Percentiles rank a stretch among this genome's conserved stretches.
These are phyloP conservation scores for Heliconius erato DNA, from an alignment of 2,888 invertebrate genomes.

Conservation along the genomic window DNA sequence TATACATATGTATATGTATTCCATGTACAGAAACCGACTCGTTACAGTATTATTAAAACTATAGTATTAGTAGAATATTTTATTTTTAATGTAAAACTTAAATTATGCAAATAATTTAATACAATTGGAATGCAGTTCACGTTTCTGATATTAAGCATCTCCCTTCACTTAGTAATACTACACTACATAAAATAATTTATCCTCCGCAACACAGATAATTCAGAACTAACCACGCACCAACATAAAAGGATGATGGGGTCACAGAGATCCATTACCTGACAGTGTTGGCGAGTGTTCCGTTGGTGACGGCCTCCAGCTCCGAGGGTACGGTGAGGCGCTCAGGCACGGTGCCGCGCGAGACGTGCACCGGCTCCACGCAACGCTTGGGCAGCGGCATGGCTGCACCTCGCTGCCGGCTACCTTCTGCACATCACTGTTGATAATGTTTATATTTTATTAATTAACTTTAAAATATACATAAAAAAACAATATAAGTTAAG, in stretches of 20 bases:
- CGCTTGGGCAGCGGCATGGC: slow-evolving; percentile 99
- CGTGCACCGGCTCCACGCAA: slow-evolving; percentile 97
- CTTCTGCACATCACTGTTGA: slow-evolving; percentile 74
- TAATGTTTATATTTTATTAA: not conserved
- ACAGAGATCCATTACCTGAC: slow-evolving; percentile 82
- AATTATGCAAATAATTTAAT: too few relatives aligned
- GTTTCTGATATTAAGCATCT: too few relatives aligned
- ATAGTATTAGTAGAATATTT: too few relatives aligned
- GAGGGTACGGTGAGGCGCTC: slow-evolving; percentile 94
- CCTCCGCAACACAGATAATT: not conserved
- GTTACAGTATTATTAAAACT: too few relatives aligned
- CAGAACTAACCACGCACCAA: not conserved
- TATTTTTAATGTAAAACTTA: too few relatives aligned
- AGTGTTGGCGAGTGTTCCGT: slow-evolving; percentile 98
- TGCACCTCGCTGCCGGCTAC: slow-evolving; percentile 66
- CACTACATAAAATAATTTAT: too few relatives aligned
- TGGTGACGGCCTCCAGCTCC: slow-evolving; percentile 98
- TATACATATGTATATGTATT: too few relatives aligned
- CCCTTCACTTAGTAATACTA: too few relatives aligned
- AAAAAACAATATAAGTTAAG: not conserved
- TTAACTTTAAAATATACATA: not conserved
- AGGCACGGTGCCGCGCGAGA: slow-evolving; percentile 96
- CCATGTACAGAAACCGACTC: too few relatives aligned
- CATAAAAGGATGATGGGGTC: not conserved
- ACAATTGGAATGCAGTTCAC: too few relatives aligned